Evolutionary conservation across 2,113 vertebrate genomes (phyloP), one percentile per base, ranked within the genome.

Genomic region (Passerina amoena): DNA sequence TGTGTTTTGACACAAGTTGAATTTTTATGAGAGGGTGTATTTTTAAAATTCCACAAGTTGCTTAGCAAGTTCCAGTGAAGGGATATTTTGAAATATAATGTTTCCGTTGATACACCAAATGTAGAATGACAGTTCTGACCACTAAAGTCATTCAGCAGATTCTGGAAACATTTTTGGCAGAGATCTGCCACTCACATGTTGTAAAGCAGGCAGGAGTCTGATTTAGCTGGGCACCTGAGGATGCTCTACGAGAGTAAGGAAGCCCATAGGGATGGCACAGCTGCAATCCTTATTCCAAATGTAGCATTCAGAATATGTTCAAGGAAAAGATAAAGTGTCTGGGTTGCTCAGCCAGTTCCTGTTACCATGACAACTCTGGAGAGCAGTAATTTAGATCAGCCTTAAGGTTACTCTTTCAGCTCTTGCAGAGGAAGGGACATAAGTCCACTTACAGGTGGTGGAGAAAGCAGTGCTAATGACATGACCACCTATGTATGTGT

Each of bases 321-420:
- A 93, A 91, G 82, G 78, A 91, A 95, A 94, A 90, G 90, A 96
- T 63, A 90, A 95, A 94, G 83, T 81, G 59, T 64, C 54, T 93
- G 82, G 35, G 35, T 65, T 92, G 71, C 82, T 93, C 56, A 90
- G 75, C 51, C 56, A 50, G 86, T 86, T 71, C 61, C 57, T 82
- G 93, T 96, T 97, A 71, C 87, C 82, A 92, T 96, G 90, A 83
- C 95, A 94, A 96, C 94, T 85, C 59, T 31, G 27, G 50, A 91
- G 59, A 35, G 4, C 33, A 66, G 87, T 79, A 91, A 91, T 96
- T 95, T 94, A 73, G 84, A 91, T 85, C 84, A 94, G 63, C 82
- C 91, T 92, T 66, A 77, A 86, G 87, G 91, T 80, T 94, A 85
- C 73, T 94, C 70, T 84, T 80, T 82, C 87, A 82, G 45, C 22